These are phyloP conservation scores for Ranitomeya imitator DNA, from an alignment of 2,113 vertebrate genomes.

Conservation along the genomic window DNA sequence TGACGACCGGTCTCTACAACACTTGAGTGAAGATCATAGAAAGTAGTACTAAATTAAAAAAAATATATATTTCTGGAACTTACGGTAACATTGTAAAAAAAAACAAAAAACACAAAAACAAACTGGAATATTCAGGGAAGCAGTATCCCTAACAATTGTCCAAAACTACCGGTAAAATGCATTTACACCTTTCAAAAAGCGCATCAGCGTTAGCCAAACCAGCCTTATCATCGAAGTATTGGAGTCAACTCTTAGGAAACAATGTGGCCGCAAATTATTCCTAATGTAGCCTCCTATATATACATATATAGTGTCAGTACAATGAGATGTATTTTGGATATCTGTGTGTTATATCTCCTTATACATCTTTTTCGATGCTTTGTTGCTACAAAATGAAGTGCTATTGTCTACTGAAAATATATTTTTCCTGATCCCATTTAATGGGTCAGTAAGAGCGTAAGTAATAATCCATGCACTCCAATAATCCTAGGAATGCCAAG, in stretches of 20 bases:
- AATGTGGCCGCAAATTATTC: neutral
- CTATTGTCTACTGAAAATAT: slow-evolving; percentile 29
- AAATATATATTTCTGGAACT: too few relatives aligned
- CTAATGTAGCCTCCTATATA: neutral
- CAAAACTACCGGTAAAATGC: too few relatives aligned
- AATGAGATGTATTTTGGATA: neutral
- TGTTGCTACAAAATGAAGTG: slow-evolving; percentile 18
- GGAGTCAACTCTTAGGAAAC: neutral
- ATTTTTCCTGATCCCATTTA: slow-evolving; percentile 48
- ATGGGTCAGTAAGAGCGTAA: slow-evolving; percentile 43
- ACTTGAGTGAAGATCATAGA: too few relatives aligned
- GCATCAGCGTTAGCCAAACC: too few relatives aligned
- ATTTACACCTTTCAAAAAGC: too few relatives aligned
- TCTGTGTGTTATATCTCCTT: neutral
- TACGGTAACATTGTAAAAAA: too few relatives aligned
- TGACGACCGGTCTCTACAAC: too few relatives aligned
- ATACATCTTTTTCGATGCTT: neutral
- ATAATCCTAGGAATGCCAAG: neutral
- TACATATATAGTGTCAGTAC: neutral
- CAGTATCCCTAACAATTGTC: too few relatives aligned
- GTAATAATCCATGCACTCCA: slow-evolving; percentile 37
- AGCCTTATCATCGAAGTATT: neutral
- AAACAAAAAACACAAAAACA: too few relatives aligned
- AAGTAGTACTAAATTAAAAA: too few relatives aligned
- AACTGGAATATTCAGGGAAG: too few relatives aligned